These are phyloP conservation scores for Drosophila meridionalis DNA, from an alignment of 2,888 invertebrate genomes.

Conservation along the genomic window DNA sequence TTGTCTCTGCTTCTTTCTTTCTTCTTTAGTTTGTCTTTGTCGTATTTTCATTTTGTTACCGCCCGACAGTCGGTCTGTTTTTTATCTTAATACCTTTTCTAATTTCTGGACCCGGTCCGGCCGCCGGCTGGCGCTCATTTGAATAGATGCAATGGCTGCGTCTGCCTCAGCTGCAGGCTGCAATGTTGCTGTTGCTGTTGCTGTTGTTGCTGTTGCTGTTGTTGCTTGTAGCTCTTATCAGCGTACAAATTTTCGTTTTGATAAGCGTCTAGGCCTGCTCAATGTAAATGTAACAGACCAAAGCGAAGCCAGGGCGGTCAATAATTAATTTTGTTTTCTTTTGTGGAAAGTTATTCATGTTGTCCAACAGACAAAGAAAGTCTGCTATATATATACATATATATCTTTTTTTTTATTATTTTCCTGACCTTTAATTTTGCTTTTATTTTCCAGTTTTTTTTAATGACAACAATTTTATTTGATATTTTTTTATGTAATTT, in stretches of 20 bases:
- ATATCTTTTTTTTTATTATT: not conserved
- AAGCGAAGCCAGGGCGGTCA: constrained; percentile 5
- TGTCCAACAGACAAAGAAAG: constrained; percentile 15
- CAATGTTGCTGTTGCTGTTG: constrained; percentile 28
- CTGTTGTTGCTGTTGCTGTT: constrained; percentile 40
- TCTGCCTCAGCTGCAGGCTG: constrained; percentile 28
- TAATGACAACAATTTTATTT: constrained; percentile 3
- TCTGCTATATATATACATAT: not conserved
- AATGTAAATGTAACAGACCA: constrained; percentile 57
- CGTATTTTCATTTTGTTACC: constrained; percentile 38
- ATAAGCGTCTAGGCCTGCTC: constrained; percentile 51
- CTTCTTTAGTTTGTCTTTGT: constrained; percentile 37
- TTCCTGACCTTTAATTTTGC: not conserved
- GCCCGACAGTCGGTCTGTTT: constrained; percentile 19
- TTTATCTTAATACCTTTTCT: constrained; percentile 80
- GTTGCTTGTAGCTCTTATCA: constrained; percentile 65
- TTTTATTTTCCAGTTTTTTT: constrained; percentile 5
- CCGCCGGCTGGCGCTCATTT: constrained; percentile 68
- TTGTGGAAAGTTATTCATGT: constrained; percentile 20
- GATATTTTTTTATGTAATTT: not conserved
- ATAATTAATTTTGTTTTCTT: constrained; percentile 43
- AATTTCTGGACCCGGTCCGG: constrained; percentile 61
- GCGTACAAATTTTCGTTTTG: constrained; percentile 76
- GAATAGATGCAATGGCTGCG: constrained; percentile 57
- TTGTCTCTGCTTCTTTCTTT: constrained; percentile 14